These are phyloP conservation scores for Trachops cirrhosus DNA, from an alignment of 2,797 vertebrate species.

Conservation along the genomic window DNA sequence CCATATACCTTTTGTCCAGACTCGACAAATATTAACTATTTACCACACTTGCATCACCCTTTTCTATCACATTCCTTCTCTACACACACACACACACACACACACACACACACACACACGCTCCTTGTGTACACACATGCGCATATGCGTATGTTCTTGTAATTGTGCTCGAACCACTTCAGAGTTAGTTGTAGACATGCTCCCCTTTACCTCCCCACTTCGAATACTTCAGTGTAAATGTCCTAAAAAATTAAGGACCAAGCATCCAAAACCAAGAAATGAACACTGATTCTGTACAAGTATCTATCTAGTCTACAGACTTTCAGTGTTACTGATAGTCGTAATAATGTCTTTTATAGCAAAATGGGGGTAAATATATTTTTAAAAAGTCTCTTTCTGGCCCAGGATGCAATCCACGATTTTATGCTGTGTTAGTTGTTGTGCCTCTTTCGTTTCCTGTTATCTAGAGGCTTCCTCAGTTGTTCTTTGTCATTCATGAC, in stretches of 20 bases:
- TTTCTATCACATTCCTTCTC: not conserved
- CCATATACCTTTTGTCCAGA: not conserved
- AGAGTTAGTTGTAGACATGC: not conserved
- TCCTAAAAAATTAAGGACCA: slow-evolving; percentile 16
- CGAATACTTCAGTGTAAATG: not conserved
- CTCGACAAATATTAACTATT: slow-evolving; percentile 11
- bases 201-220: not conserved
- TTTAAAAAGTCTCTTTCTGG: not conserved
- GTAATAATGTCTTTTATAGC: not conserved
- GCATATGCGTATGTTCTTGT: not conserved
- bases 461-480: not conserved
- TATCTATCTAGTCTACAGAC: not conserved
- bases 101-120: accelerated
- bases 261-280: not conserved
- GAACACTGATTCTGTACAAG: not conserved
- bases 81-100: not conserved
- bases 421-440: not conserved
- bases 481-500: not conserved
- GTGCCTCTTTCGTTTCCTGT: not conserved
- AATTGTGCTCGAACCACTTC: not conserved
- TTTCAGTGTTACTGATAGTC: not conserved
- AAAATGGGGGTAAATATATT: not conserved
- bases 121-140: accelerated
- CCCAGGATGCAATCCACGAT: not conserved
- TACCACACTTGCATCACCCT: not conserved